Base-by-base conservation (phyloP, 2,797 vertebrate genomes). In the Sebastes vulpes region DNA sequence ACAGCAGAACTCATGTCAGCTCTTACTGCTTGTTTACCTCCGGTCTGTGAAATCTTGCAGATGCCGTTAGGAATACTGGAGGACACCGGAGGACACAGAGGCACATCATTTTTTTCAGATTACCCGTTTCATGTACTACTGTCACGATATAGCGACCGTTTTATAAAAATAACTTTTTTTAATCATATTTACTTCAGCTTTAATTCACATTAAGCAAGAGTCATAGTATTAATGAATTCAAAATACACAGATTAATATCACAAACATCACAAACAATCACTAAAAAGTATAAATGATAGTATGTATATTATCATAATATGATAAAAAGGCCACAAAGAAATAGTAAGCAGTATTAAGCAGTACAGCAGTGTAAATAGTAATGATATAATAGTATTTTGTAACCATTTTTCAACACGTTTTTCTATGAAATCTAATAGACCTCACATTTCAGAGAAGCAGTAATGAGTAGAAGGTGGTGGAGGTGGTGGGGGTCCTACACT, bases 391-490 rank as follows among this genome's bases (percentile, higher is more conserved):
- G 9, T 71, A 1, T 54, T 66, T 25, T 59, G 12, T 6, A 61
- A 1, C 6, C 3, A 63, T 32, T 50, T 61, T 53, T 54, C 9
- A 16, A 21, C 18, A 32, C 8, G 14, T 65, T 11, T 60, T 32
- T 23, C 11, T 18, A 21, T 58, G 9, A 61, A 72, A 58, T 64
- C 20, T n/a, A 61, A 42, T 6, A 1, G 28, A 46, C 18, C 14
- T 1, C 7, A 46, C 25, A 56, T 29, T 58, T 59, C 20, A 25
- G 29, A 64, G 38, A 73, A 64, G 52, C 42, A 72, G 70, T 88
- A 85, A 91, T 86, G 70, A 90, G 80, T 32, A 31, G 67, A 85
- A 65, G 89, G 72, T 65, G 72, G 74, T 48, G 74, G 26, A 35
- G 77, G 60, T 61, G 84, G 59, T 26, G 70, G 74, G 72, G 54